Conservation (phyloP, 2,113 vertebrate species). For the Psettodes erumei region DNA sequence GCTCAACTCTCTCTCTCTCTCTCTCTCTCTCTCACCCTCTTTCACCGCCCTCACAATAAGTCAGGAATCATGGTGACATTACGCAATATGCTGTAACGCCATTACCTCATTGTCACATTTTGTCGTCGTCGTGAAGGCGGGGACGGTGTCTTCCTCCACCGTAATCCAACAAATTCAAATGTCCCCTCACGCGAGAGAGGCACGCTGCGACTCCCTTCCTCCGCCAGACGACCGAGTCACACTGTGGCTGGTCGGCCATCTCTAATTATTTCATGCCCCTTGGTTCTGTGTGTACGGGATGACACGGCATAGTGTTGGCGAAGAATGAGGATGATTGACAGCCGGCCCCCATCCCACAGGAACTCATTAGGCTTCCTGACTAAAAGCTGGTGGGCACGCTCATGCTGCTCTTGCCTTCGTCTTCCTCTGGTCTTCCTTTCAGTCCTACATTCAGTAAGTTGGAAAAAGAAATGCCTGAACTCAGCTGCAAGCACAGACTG, state of each 20-base stretch:
- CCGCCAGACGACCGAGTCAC: slow-evolving; percentile 58
- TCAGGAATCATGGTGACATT: slow-evolving; percentile 67
- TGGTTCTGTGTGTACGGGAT: slow-evolving; percentile 79
- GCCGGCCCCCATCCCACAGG: slow-evolving; percentile 82
- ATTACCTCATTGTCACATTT: slow-evolving; percentile 76
- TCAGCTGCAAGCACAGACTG: slow-evolving; percentile 70
- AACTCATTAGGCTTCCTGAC: slow-evolving; percentile 87
- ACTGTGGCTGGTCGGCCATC: slow-evolving; percentile 73
- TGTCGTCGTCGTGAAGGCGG: slow-evolving; percentile 26
- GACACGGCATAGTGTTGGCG: slow-evolving; percentile 68
- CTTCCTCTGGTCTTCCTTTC: slow-evolving; percentile 81
- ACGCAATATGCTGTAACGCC: slow-evolving; percentile 75
- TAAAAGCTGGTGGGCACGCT: slow-evolving; percentile 86
- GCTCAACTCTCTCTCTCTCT: slow-evolving; percentile 59
- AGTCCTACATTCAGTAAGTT: slow-evolving; percentile 82
- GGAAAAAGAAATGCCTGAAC: slow-evolving; percentile 80
- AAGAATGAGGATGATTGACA: slow-evolving; percentile 83
- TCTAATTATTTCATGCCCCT: slow-evolving; percentile 87
- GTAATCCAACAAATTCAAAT: slow-evolving; percentile 43
- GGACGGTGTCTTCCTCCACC: slow-evolving; percentile 39
- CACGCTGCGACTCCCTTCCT: slow-evolving; percentile 60
- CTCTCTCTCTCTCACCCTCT: too few relatives aligned
- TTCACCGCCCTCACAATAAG: slow-evolving; percentile 70
- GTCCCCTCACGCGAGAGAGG: slow-evolving; percentile 39
- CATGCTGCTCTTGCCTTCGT: slow-evolving; percentile 77